Evolutionary conservation across 2,113 vertebrate species (phyloP).

Genomic region (Cyanocitta stelleri): DNA sequence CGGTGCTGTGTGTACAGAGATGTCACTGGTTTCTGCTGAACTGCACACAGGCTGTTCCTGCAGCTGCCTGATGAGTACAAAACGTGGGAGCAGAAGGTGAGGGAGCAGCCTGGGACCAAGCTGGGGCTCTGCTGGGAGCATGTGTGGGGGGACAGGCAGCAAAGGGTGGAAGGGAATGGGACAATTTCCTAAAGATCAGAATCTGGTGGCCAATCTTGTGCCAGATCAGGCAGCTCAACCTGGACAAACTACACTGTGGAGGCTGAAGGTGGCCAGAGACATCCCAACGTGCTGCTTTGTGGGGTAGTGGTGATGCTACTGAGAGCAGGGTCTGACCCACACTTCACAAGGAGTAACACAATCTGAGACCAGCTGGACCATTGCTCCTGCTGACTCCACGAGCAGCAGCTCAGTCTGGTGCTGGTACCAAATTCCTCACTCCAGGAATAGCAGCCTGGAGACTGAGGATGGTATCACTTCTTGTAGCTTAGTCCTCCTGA

Average conservation of each 20-base stretch:
- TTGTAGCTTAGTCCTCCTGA: background rate
- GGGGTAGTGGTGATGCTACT: background rate
- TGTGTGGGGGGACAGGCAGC: background rate
- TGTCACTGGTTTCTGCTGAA: conserved; percentile 15
- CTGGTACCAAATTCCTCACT: background rate
- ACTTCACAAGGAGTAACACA: accelerated
- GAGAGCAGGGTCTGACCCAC: background rate
- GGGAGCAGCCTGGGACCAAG: background rate
- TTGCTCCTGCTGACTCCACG: background rate
- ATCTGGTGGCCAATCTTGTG: background rate
- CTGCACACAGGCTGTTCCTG: background rate
- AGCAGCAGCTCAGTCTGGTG: background rate
- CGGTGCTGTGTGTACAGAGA: background rate
- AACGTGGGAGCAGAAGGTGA: background rate
- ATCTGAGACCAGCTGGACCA: background rate
- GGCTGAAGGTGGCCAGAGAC: background rate
- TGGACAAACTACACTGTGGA: background rate
- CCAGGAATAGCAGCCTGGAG: background rate
- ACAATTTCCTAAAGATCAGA: background rate
- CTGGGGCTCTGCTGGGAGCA: background rate
- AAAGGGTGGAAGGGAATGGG: background rate
- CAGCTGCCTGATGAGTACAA: background rate
- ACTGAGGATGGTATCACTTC: background rate
- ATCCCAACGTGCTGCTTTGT: accelerated
- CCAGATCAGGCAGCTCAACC: background rate